Evolutionary conservation across 1,140 invertebrate species (phyloP).

Genomic region (Neodiprion pinetum): DNA sequence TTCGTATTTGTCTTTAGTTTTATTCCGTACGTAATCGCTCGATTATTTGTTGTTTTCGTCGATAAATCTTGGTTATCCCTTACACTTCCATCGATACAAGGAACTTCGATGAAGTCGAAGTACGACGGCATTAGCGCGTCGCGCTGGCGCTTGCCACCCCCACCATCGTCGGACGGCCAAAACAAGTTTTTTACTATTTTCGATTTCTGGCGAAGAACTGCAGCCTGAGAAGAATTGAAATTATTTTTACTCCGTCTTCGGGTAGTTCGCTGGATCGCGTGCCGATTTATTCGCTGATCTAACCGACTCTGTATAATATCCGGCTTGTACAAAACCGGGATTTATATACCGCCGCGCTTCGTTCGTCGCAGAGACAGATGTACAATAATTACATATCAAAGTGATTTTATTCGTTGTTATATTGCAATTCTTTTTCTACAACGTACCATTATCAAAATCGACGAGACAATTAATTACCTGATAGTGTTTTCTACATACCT

Average conservation of each 20-base stretch:
- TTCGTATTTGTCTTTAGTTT: not conserved
- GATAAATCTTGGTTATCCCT: no score
- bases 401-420: not conserved
- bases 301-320: no score
- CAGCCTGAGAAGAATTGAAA: not conserved
- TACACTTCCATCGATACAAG: no score
- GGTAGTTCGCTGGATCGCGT: not conserved
- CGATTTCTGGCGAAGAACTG: not conserved
- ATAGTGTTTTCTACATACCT: no score
- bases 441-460: no score
- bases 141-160: constrained; percentile 5
- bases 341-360: not conserved
- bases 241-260: not conserved
- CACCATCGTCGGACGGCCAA: constrained; percentile 6
- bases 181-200: constrained; percentile 8
- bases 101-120: not conserved
- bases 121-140: constrained; percentile 1
- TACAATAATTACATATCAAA: not conserved
- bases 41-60: not conserved
- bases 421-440: not conserved
- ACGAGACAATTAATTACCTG: no score
- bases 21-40: not conserved
- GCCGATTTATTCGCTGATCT: no score
- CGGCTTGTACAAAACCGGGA: not conserved
- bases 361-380: not conserved